These are phyloP conservation scores for Thryonomys swinderianus DNA, from an alignment of 2,113 vertebrate species.

Conservation along the genomic window DNA sequence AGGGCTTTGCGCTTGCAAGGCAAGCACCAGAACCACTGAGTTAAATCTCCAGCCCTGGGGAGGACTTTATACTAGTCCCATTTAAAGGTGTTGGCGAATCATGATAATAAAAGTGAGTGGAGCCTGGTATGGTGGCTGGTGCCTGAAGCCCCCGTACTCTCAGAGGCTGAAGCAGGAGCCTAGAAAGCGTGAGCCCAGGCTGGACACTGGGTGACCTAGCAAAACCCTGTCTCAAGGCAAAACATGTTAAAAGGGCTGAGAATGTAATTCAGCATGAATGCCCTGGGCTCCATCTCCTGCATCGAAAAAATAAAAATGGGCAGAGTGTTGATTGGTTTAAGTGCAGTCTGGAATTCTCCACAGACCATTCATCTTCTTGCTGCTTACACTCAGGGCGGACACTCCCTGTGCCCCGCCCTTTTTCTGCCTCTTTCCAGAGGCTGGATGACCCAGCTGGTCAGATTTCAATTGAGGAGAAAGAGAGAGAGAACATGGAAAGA, in stretches of 20 bases:
- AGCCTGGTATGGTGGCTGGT: not conserved
- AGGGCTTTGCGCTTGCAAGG: too few species aligned
- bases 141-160: not conserved
- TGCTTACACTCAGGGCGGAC: not conserved
- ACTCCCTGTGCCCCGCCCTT: not conserved
- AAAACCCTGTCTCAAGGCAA: not conserved
- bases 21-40: too few species aligned
- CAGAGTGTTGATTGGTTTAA: not conserved
- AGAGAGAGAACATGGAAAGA: not conserved
- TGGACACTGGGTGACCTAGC: not conserved
- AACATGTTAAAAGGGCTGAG: not conserved
- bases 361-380: not conserved
- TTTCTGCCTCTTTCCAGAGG: not conserved
- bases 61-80: not conserved
- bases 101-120: not conserved
- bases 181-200: not conserved
- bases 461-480: not conserved
- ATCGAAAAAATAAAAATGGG: not conserved
- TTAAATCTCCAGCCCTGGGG: too few species aligned
- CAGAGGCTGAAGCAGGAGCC: not conserved
- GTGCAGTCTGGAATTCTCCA: not conserved
- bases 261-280: not conserved
- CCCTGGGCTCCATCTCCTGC: not conserved
- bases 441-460: not conserved
- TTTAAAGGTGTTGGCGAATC: not conserved